Conservation (phyloP, 37 sponge, comb jelly and placozoan species). For the Aphrocallistes beatrix region DNA sequence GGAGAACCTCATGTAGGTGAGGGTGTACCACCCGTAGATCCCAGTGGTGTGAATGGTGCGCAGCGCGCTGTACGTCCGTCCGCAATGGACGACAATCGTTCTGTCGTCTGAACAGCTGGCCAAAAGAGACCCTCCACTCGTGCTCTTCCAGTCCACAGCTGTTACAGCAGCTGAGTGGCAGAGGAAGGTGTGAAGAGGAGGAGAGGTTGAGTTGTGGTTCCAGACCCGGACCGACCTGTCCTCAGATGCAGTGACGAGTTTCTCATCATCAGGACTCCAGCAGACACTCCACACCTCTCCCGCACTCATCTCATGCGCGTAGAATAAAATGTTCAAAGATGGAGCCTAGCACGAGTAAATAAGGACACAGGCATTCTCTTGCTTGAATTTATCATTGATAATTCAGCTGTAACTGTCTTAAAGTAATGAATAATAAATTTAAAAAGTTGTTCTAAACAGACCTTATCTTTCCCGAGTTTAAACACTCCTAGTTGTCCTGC, state of each 20-base stretch:
- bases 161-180: background rate
- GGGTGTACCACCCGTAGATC: constrained; percentile 5
- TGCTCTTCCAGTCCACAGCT: constrained; percentile 11
- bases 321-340: background rate
- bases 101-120: constrained; percentile 11
- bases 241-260: background rate
- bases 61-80: background rate
- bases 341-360: too few species aligned
- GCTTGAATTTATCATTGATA: too few species aligned
- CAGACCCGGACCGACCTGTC: constrained; percentile 1
- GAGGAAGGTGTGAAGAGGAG: background rate
- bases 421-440: too few species aligned
- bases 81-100: background rate
- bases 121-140: background rate
- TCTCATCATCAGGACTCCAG: background rate
- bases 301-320: background rate
- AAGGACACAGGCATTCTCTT: too few species aligned
- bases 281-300: constrained; percentile 6
- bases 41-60: background rate
- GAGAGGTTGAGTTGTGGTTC: background rate
- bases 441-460: too few species aligned
- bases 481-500: background rate
- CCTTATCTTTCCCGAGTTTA: background rate
- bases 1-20: background rate
- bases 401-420: too few species aligned